phyloP scores from a whole-genome alignment of 2,888 invertebrate genomes.

The Caradrina clavipalpis region DNA sequence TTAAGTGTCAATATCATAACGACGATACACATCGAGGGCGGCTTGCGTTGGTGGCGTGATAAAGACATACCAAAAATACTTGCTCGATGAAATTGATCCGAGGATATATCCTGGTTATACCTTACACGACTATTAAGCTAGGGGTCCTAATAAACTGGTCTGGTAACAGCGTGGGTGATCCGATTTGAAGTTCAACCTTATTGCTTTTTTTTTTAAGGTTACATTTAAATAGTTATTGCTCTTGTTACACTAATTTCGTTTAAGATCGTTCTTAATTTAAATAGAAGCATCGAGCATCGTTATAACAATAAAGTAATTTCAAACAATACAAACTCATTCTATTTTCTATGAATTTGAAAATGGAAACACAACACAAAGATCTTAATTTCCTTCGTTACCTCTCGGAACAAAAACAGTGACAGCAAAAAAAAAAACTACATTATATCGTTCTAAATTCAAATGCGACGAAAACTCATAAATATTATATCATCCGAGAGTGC shows the following conservation, averaged over 20 bases:
- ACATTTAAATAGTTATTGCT: not conserved
- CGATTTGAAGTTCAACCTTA: conserved; percentile 15
- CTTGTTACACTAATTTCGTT: conserved; percentile 12
- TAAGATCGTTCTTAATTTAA: conserved; percentile 2
- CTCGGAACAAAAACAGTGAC: conserved; percentile 46
- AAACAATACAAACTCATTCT: conserved; percentile 11
- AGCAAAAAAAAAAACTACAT: conserved; percentile 38
- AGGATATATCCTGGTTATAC: conserved; percentile 24
- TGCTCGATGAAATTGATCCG: conserved; percentile 61
- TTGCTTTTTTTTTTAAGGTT: conserved; percentile 25
- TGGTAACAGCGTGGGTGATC: conserved; percentile 50
- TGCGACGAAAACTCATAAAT: conserved; percentile 77
- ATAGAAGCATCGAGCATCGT: conserved; percentile 4
- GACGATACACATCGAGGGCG: conserved; percentile 64
- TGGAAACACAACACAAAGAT: conserved; percentile 25
- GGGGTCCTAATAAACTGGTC: conserved; percentile 36
- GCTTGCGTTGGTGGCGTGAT: conserved; percentile 77
- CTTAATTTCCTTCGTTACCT: conserved; percentile 43
- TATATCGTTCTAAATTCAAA: conserved; percentile 69
- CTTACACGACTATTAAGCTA: conserved; percentile 19
- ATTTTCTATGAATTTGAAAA: conserved; percentile 3
- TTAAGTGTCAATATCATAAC: conserved; percentile 78
- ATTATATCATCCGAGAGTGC: conserved; percentile 78
- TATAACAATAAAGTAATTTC: conserved; percentile 11
- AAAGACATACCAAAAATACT: conserved; percentile 62